Evolutionary conservation across 1,140 invertebrate genomes (phyloP), one percentile per base, ranked within the genome.

Genomic region (Pseudobourletiella spinata): DNA sequence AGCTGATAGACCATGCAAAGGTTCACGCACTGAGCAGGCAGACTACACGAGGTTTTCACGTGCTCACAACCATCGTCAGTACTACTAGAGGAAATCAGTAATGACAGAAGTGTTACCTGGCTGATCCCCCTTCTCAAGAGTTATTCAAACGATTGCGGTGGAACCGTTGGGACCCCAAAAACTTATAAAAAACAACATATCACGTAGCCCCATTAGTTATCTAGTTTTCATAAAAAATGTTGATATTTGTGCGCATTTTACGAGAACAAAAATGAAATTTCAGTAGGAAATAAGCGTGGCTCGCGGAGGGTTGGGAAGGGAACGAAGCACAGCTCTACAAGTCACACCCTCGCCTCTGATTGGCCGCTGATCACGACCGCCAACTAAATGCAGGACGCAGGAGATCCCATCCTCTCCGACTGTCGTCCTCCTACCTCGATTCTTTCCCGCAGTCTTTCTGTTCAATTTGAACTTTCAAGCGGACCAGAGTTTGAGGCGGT

Each of bases 291-390:
- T n/a, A n/a, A n/a, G n/a, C 32, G 8, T 11, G 32, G 8, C 32
- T n/a, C n/a, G 32, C 32, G 8, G 8, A n/a, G 32, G 32, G n/a
- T 39, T n/a, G 8, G 8, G n/a, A 39, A 39, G 54, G 32, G 57
- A 29, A n/a, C 39, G n/a, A 50, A 48, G 56, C 57, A 57, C 59
- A 56, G 55, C 28, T 54, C 28, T 51, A 26, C 42, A 25, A 52
- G 57, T 57, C 62, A 48, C 55, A 63, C 62, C 62, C 62, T 32
- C 56, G 39, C 42, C 30, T 63, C 42, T 63, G 44, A 63, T 63
- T 63, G 62, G 61, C 52, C 50, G 52, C 46, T 8, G 22, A 2
- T 26, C 14, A 22, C 35, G 50, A 62, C 60, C 60, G 59, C 59
- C 59, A 61, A 61, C 16, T 57, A n/a, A n/a, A n/a, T n/a, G n/a